Evolutionary conservation across 2,888 invertebrate genomes (phyloP).

Genomic region (Lasioglossum oenotherae): DNA sequence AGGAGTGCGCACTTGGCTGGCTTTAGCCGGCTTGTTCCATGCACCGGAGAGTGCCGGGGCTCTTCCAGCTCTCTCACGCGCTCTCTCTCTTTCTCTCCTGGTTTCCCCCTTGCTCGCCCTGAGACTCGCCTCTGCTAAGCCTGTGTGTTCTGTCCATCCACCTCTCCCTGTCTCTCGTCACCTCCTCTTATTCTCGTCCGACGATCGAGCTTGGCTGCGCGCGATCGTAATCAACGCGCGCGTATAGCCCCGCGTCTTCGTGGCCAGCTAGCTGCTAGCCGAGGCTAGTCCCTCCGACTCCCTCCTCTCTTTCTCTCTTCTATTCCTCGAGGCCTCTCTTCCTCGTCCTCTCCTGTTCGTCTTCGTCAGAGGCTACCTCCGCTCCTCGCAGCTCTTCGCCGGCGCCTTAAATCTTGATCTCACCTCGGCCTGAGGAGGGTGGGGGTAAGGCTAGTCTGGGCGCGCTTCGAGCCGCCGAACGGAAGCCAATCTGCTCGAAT

Average conservation of each 20-base stretch:
- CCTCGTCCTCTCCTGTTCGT: conserved; percentile 45
- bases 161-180: conserved; percentile 35
- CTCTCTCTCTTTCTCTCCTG: not conserved
- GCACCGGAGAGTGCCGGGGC: conserved; percentile 51
- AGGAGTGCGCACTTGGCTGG: conserved; percentile 78
- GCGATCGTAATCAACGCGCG: conserved; percentile 50
- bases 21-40: conserved; percentile 67
- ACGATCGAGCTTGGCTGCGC: conserved; percentile 36
- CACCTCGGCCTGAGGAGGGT: conserved; percentile 68
- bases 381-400: conserved; percentile 29
- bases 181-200: conserved; percentile 30
- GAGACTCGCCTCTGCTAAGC: not conserved
- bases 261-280: not conserved
- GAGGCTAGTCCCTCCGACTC: conserved; percentile 4
- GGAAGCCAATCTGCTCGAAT: conserved; percentile 84
- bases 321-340: conserved; percentile 26
- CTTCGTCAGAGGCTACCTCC: conserved; percentile 39
- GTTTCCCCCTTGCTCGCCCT: not conserved
- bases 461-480: conserved; percentile 82
- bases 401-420: conserved; percentile 83
- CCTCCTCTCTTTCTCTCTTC: not conserved
- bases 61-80: conserved; percentile 34
- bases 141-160: conserved; percentile 20
- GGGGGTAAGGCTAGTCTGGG: conserved; percentile 83
- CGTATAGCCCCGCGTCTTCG: conserved; percentile 10